phyloP scores from a whole-genome alignment of 2,888 invertebrate species.

The Micropterix aruncella region DNA sequence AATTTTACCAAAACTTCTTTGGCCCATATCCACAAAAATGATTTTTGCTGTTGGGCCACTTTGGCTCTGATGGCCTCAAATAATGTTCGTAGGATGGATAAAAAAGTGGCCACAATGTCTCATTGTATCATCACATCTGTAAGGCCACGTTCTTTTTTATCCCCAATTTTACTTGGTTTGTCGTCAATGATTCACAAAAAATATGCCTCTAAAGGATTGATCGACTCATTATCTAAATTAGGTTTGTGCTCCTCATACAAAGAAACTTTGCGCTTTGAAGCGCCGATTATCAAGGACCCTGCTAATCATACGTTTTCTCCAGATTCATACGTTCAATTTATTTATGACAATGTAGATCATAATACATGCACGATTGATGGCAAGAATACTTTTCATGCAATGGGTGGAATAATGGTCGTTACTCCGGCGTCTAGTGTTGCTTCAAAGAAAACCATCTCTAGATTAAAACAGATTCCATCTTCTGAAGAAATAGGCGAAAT shows the following conservation, averaged over 20 bases:
- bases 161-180: constrained; percentile 13
- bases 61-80: no score
- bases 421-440: constrained; percentile 11
- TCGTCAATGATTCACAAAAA: constrained; percentile 12
- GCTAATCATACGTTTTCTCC: constrained; percentile 5
- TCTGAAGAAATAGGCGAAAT: constrained; percentile 12
- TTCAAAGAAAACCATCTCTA: constrained; percentile 9
- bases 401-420: constrained; percentile 15
- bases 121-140: constrained; percentile 10
- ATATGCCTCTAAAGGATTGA: constrained; percentile 11
- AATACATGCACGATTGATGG: constrained; percentile 15
- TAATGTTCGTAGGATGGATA: constrained; percentile 1
- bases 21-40: no score
- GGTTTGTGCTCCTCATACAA: constrained; percentile 10
- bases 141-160: constrained; percentile 15
- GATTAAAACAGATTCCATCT: constrained; percentile 13
- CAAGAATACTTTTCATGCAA: no score
- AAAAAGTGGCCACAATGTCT: constrained; percentile 2
- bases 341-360: constrained; percentile 15
- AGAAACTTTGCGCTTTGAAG: constrained; percentile 12
- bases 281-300: constrained; percentile 10
- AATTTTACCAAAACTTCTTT: no score
- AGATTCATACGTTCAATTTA: constrained; percentile 12
- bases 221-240: constrained; percentile 11
- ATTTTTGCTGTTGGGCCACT: no score